phyloP scores from a whole-genome alignment of 2,797 vertebrate species.

The Microctenopoma lineatum region DNA sequence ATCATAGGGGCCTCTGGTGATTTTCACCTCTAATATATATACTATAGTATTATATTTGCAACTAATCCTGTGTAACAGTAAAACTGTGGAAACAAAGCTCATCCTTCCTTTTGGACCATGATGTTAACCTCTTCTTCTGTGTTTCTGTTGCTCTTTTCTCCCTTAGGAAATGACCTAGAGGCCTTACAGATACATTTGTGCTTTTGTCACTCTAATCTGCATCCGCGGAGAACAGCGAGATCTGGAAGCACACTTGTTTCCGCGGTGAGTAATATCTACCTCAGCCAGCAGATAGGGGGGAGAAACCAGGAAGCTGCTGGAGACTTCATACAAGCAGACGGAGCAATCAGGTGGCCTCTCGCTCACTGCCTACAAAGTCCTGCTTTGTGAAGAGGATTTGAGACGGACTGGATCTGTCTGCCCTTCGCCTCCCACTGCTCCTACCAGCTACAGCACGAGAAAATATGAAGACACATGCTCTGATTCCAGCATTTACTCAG shows the following conservation, averaged over 20 bases:
- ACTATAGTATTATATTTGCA: neutral
- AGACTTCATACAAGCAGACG: slow-evolving; percentile 66
- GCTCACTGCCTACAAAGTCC: slow-evolving; percentile 67
- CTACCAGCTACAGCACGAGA: slow-evolving; percentile 72
- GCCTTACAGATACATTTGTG: slow-evolving; percentile 93
- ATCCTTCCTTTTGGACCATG: slow-evolving; percentile 65
- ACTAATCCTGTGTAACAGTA: slow-evolving; percentile 2
- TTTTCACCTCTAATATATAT: no score
- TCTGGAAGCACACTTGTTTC: slow-evolving; percentile 90
- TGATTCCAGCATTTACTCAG: slow-evolving; percentile 64
- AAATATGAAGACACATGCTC: slow-evolving; percentile 75
- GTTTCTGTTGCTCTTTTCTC: slow-evolving; percentile 67
- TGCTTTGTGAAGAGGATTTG: slow-evolving; percentile 78
- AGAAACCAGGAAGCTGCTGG: slow-evolving; percentile 80
- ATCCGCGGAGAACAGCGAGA: slow-evolving; percentile 79
- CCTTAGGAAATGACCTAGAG: slow-evolving; percentile 97
- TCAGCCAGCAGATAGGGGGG: slow-evolving; percentile 87
- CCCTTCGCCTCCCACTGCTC: slow-evolving; percentile 61
- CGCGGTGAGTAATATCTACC: slow-evolving; percentile 92
- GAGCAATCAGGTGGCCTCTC: slow-evolving; percentile 71
- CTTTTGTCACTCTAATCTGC: slow-evolving; percentile 88
- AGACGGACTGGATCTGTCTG: slow-evolving; percentile 95
- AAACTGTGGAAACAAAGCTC: slow-evolving; percentile 53
- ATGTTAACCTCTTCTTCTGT: slow-evolving; percentile 65
- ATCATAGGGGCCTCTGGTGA: no score